phyloP scores from a whole-genome alignment of 2,797 vertebrate species.

The Atherinosoma microstoma region DNA sequence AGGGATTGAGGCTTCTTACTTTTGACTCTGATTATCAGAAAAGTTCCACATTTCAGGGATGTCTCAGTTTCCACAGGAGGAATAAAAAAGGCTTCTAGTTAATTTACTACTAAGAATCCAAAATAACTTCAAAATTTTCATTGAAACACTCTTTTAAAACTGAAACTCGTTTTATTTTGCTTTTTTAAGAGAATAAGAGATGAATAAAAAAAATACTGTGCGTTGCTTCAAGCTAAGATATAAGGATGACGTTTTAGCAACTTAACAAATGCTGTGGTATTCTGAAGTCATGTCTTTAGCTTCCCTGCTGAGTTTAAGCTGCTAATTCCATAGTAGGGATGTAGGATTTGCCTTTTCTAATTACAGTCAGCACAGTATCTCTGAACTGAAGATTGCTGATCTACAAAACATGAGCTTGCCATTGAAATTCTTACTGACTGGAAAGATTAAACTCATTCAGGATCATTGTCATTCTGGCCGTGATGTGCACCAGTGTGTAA shows the following conservation, averaged over 20 bases:
- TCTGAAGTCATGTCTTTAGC: conserved; percentile 50
- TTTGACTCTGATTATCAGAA: conserved; percentile 20
- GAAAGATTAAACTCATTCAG: conserved; percentile 46
- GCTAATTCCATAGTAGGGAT: conserved; percentile 65
- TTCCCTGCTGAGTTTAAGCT: conserved; percentile 56
- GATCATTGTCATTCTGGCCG: conserved; percentile 31
- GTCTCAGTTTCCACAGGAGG: background rate
- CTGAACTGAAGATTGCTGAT: conserved; percentile 52
- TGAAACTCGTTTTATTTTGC: background rate
- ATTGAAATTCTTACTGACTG: conserved; percentile 53
- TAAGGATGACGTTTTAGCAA: conserved; percentile 20
- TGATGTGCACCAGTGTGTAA: conserved; percentile 16
- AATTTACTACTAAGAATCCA: background rate
- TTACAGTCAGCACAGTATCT: conserved; percentile 65
- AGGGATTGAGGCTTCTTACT: background rate
- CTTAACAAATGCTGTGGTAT: conserved; percentile 23
- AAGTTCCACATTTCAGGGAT: conserved; percentile 13
- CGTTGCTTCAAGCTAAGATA: conserved; percentile 1
- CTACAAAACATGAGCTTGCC: conserved; percentile 49
- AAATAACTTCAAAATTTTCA: background rate
- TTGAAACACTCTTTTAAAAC: background rate
- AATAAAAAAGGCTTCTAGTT: background rate
- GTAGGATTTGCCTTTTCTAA: conserved; percentile 71
- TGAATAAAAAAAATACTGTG: too few species aligned
- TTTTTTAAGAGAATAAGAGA: background rate